Percentiles rank a stretch among this genome's conserved stretches.
phyloP scores from a whole-genome alignment of 1,140 invertebrate species.

The Venustaconcha ellipsiformis region DNA sequence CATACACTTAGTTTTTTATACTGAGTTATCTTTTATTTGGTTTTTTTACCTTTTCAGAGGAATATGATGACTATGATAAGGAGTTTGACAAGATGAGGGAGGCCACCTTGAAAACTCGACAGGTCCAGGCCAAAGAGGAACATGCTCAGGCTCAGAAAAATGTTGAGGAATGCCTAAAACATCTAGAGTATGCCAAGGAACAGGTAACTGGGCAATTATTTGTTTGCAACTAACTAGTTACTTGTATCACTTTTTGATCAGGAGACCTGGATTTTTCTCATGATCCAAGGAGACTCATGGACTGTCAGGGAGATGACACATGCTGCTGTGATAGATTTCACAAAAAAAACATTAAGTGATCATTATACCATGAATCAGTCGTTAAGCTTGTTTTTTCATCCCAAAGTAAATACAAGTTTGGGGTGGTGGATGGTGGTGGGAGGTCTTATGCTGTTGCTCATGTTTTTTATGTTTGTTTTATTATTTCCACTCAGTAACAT shows the following conservation, averaged over 20 bases:
- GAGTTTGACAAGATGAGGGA: slow-evolving; percentile 69
- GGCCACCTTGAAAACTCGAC: slow-evolving; percentile 63
- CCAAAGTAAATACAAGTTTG: no score
- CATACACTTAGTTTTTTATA: not conserved
- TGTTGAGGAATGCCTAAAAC: slow-evolving; percentile 61
- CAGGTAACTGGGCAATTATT: slow-evolving; percentile 16
- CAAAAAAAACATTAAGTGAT: no score
- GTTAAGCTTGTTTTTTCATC: no score
- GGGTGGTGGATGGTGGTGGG: no score
- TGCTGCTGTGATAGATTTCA: no score
- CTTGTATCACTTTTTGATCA: slow-evolving; percentile 2
- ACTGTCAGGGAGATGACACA: no score
- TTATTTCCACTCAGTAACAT: no score
- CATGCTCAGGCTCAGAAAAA: slow-evolving; percentile 46
- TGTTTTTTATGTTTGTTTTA: no score
- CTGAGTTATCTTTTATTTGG: not conserved
- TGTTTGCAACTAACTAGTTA: not conserved
- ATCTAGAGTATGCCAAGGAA: slow-evolving; percentile 41
- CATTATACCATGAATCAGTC: no score
- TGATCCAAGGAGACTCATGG: no score
- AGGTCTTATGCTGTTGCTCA: no score
- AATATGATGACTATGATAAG: slow-evolving; percentile 68
- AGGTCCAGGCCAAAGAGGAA: slow-evolving; percentile 64
- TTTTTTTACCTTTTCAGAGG: slow-evolving; percentile 46
- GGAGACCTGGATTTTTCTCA: no score